A percentile compares a stretch with the other conserved stretches of the same genome.
phyloP scores from a whole-genome alignment of 2,113 vertebrate genomes.

The Peromyscus polionotus region DNA sequence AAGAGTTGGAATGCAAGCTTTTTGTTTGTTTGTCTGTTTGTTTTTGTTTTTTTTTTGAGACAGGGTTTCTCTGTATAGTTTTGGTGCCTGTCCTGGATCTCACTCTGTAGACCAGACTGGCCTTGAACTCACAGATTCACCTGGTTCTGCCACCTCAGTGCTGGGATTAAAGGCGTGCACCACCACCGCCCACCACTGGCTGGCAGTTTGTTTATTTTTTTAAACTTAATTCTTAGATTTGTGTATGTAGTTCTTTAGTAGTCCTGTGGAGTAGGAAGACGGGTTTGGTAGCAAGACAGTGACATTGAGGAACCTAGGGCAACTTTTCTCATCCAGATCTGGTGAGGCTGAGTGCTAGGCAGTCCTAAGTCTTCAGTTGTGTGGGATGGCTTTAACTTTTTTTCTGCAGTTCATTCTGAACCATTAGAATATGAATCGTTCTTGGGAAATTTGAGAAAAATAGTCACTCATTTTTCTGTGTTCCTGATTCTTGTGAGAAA shows the following conservation, averaged over 20 bases:
- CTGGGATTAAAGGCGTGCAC: too few relatives aligned
- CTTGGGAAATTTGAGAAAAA: constrained; percentile 31
- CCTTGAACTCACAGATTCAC: too few relatives aligned
- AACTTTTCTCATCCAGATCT: not conserved
- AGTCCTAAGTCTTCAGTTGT: not conserved
- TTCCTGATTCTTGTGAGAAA: not conserved
- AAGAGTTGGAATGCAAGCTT: not conserved
- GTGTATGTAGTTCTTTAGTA: not conserved
- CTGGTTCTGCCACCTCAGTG: too few relatives aligned
- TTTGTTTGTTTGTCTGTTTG: constrained; percentile 11
- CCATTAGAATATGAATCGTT: not conserved
- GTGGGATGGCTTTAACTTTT: not conserved
- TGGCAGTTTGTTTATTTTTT: not conserved
- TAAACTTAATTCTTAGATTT: constrained; percentile 14
- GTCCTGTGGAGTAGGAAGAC: not conserved
- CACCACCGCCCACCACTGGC: too few relatives aligned
- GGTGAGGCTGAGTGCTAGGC: not conserved
- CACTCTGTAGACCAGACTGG: too few relatives aligned
- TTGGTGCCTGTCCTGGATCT: too few relatives aligned
- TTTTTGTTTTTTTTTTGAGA: too few relatives aligned
- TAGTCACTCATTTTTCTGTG: not conserved
- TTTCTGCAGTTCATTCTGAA: not conserved
- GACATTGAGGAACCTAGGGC: not conserved
- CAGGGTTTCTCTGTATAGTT: too few relatives aligned
- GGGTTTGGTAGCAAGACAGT: not conserved